phyloP scores from a whole-genome alignment of 2,888 invertebrate species.

The Antheraea yamamai region DNA sequence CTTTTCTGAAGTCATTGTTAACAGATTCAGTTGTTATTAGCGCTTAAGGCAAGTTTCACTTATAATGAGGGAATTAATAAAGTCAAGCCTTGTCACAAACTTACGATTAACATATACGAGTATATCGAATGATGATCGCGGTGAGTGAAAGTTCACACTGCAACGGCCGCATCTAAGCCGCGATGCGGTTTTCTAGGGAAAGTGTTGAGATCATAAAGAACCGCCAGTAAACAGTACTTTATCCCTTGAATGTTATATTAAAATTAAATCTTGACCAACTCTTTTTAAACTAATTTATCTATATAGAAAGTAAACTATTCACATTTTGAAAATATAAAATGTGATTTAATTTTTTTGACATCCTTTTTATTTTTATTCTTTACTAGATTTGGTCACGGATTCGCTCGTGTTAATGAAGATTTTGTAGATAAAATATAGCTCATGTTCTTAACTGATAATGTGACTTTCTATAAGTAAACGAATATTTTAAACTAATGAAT shows the following conservation, averaged over 20 bases:
- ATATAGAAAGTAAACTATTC: not conserved
- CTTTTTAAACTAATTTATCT: not conserved
- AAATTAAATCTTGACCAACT: not conserved
- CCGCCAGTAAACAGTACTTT: not conserved
- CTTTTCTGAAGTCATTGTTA: not conserved
- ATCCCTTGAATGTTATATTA: not conserved
- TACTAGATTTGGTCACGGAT: too few species aligned
- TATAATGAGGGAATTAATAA: not conserved
- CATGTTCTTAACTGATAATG: too few species aligned
- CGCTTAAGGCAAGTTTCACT: not conserved
- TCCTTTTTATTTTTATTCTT: too few species aligned
- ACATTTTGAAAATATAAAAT: too few species aligned
- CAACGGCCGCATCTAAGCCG: conserved; percentile 26
- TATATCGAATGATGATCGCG: not conserved
- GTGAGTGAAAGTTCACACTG: conserved; percentile 42
- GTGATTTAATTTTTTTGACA: too few species aligned
- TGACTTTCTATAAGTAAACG: too few species aligned
- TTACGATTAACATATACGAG: not conserved
- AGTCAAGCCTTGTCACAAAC: not conserved
- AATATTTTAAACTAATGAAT: too few species aligned
- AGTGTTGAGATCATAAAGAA: conserved; percentile 34
- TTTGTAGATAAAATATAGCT: too few species aligned
- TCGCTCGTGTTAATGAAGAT: too few species aligned
- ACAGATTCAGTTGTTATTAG: too few species aligned
- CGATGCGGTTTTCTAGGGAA: conserved; percentile 34